These are phyloP conservation scores for Menidia beryllina DNA, from an alignment of 2,113 vertebrate genomes.

Conservation along the genomic window DNA sequence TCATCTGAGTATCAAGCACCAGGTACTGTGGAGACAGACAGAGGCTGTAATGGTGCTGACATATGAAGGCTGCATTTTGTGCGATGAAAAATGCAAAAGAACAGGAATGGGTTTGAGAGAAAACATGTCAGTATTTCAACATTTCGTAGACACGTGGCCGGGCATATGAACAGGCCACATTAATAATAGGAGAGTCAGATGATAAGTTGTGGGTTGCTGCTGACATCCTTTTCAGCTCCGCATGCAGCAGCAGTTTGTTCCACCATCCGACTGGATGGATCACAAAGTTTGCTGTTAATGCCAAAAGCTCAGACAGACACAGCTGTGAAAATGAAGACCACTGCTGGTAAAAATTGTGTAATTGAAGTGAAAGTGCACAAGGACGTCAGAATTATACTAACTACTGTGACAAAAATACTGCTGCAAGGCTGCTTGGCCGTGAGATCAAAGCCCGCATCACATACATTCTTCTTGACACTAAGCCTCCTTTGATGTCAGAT, in stretches of 20 bases:
- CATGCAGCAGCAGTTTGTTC: constrained; percentile 50
- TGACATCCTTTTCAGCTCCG: constrained; percentile 47
- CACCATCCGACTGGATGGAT: constrained; percentile 56
- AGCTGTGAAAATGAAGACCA: constrained; percentile 63
- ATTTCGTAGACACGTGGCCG: constrained; percentile 16
- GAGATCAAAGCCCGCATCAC: constrained; percentile 22
- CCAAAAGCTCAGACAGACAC: constrained; percentile 59
- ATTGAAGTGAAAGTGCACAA: constrained; percentile 72
- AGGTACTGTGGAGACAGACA: constrained; percentile 75
- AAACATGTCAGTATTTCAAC: constrained; percentile 21
- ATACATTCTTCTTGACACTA: constrained; percentile 48
- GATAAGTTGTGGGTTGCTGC: constrained; percentile 48
- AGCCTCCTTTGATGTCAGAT: constrained; percentile 28
- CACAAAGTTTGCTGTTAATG: constrained; percentile 72
- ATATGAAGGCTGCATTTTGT: not conserved
- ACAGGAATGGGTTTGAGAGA: not conserved
- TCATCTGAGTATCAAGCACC: constrained; percentile 85
- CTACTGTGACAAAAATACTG: constrained; percentile 44
- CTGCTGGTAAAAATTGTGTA: constrained; percentile 59
- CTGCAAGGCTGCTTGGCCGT: constrained; percentile 14
- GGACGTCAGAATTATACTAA: constrained; percentile 60
- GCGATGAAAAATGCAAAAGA: constrained; percentile 24
- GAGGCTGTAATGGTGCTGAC: constrained; percentile 27
- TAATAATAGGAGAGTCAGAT: constrained; percentile 39
- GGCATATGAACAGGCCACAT: constrained; percentile 36